Evolutionary conservation across 2,113 vertebrate species (phyloP), one percentile per base, ranked within the genome.

Genomic region (Dicerorhinus sumatrensis): DNA sequence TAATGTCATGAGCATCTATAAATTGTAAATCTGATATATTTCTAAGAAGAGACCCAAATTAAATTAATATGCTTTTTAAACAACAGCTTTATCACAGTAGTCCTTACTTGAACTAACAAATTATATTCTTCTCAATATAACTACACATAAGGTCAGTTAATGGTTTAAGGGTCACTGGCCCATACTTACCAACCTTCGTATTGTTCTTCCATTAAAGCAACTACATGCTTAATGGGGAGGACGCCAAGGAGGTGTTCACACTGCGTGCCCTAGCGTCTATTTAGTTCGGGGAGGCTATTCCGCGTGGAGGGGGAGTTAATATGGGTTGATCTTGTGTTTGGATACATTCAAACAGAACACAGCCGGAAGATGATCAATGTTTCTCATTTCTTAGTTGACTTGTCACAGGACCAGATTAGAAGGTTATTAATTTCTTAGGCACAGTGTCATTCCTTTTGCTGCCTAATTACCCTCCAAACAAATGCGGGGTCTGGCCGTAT

Each of bases 351-450:
- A 75, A 86, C 72, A 69, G 91, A 95, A 82, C 25, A 48, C 17
- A 81, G 76, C 76, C 1, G 21, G 63, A 73, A 69, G 77, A 93
- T 51, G 93, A 93, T 91, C 83, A 42, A 87, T 97, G 96, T 93
- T 91, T 80, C 87, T 89, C 21, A 97, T 96, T 95, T 96, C 85
- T 91, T 89, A 93, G 88, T 75, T 94, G 79, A 94, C 89, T 96
- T 82, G 51, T 95, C 82, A 94, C 51, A 69, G 72, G 84, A 70
- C 91, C 85, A 85, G 91, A 95, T 97, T 76, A 96, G 65, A 94
- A 94, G 77, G 76, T 89, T 87, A 96, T 94, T 97, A 79, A 97
- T 97, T 97, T 96, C 93, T 93, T 97, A 85, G 93, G 42, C 82
- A 91, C 65, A 21, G 18, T 89, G 67, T 91, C 90, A 88, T 51